Percentiles rank a stretch among this genome's conserved stretches.
These are phyloP conservation scores for Gryllus longicercus DNA, from an alignment of 2,888 invertebrate genomes.

Conservation along the genomic window DNA sequence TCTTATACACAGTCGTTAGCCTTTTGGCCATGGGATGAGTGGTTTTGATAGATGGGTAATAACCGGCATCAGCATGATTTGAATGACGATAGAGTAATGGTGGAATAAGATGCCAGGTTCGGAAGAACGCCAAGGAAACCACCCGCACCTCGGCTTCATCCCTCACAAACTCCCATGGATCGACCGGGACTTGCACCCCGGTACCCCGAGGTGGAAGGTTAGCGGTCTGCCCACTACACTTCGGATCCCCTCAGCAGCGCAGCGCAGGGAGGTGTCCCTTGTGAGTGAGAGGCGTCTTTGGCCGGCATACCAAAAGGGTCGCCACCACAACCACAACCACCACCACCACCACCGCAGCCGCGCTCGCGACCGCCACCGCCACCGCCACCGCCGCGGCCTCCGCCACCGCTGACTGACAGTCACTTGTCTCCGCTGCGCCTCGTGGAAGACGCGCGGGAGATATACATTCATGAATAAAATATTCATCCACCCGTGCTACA, in stretches of 20 bases:
- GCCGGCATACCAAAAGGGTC: background rate
- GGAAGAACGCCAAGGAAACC: too few species aligned
- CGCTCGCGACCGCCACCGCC: background rate
- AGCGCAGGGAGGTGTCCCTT: background rate
- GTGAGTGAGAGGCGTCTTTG: background rate
- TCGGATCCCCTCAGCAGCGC: background rate
- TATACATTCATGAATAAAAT: constrained; percentile 17
- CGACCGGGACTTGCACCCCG: too few species aligned
- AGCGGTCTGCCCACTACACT: background rate
- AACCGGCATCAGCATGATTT: too few species aligned
- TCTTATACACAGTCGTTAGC: too few species aligned
- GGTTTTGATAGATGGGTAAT: too few species aligned
- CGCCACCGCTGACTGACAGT: background rate
- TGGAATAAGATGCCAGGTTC: too few species aligned
- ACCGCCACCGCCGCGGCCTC: background rate
- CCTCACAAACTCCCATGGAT: too few species aligned
- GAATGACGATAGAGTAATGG: too few species aligned
- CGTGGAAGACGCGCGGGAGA: background rate
- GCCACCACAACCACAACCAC: background rate
- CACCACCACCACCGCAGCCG: background rate
- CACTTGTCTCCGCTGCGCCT: constrained; percentile 9
- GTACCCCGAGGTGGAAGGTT: too few species aligned
- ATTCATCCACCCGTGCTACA: background rate
- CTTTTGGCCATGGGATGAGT: too few species aligned
- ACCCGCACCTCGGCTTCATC: too few species aligned